Evolutionary conservation across 53 echinoderm and acorn worm genomes (phyloP).

Genomic region (Astropecten irregularis): DNA sequence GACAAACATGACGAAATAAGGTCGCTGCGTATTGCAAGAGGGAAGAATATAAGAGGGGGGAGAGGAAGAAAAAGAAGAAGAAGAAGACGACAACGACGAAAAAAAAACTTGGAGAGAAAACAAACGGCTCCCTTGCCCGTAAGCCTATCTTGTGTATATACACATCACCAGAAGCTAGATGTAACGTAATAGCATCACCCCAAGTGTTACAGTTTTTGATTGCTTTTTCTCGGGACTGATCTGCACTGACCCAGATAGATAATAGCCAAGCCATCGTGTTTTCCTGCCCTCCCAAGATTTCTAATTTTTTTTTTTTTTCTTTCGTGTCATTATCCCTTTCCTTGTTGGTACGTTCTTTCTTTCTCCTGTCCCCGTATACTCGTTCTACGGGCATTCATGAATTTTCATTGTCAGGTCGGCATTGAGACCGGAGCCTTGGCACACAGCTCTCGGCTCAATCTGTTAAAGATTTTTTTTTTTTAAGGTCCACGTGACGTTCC

Average conservation of each 20-base stretch:
- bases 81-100: background rate
- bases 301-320: constrained; percentile 1
- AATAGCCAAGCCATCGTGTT: constrained; percentile 40
- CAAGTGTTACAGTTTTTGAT: constrained; percentile 61
- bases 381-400: constrained; percentile 15
- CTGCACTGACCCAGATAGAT: constrained; percentile 59
- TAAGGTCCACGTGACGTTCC: background rate
- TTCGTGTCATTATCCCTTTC: background rate
- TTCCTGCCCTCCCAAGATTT: background rate
- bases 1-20: constrained; percentile 56
- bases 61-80: background rate
- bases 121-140: constrained; percentile 32
- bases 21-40: constrained; percentile 12
- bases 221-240: constrained; percentile 59
- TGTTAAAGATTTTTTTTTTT: background rate
- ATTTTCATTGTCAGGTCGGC: constrained; percentile 49
- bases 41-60: background rate
- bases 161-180: constrained; percentile 50
- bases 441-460: background rate
- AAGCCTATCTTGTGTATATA: constrained; percentile 59
- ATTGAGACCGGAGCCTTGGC: background rate
- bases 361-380: background rate
- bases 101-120: constrained; percentile 18
- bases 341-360: background rate
- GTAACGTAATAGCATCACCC: constrained; percentile 56